A percentile compares a stretch with the other conserved stretches of the same genome.
These are phyloP conservation scores for Collichthys lucidus DNA, from an alignment of 2,113 vertebrate species.

Conservation along the genomic window DNA sequence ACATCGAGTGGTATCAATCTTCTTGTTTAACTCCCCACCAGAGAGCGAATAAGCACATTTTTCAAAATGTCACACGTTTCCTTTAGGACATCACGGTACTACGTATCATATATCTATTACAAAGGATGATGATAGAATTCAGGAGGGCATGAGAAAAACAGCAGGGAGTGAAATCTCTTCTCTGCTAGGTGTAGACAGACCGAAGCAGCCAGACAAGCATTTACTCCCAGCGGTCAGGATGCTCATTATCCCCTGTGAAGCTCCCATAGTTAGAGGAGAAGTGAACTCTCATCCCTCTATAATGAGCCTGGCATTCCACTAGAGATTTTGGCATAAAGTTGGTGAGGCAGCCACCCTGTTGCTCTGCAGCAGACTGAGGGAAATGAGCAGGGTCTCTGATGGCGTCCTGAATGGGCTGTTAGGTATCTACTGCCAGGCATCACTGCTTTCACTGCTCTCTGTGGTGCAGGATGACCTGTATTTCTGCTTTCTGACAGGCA, in stretches of 20 bases:
- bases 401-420: slow-evolving; percentile 48
- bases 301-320: slow-evolving; percentile 66
- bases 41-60: background rate
- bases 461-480: slow-evolving; percentile 15
- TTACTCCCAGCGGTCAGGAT: slow-evolving; percentile 56
- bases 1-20: no score
- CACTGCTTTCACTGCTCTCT: slow-evolving; percentile 11
- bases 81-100: background rate
- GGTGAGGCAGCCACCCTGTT: slow-evolving; percentile 45
- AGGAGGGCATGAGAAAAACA: slow-evolving; percentile 21
- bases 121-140: slow-evolving; percentile 1
- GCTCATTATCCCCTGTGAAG: slow-evolving; percentile 68
- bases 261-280: slow-evolving; percentile 56
- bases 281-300: slow-evolving; percentile 57
- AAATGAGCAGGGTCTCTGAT: slow-evolving; percentile 42
- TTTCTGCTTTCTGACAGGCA: background rate
- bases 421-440: slow-evolving; percentile 29
- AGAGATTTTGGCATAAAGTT: slow-evolving; percentile 43
- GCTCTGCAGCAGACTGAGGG: slow-evolving; percentile 52
- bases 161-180: slow-evolving; percentile 8
- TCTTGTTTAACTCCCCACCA: background rate
- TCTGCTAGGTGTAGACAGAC: slow-evolving; percentile 13
- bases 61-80: background rate
- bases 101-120: background rate
- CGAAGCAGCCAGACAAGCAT: slow-evolving; percentile 46